These are phyloP conservation scores for Furcula furcula DNA, from an alignment of 2,888 invertebrate species.

Conservation along the genomic window DNA sequence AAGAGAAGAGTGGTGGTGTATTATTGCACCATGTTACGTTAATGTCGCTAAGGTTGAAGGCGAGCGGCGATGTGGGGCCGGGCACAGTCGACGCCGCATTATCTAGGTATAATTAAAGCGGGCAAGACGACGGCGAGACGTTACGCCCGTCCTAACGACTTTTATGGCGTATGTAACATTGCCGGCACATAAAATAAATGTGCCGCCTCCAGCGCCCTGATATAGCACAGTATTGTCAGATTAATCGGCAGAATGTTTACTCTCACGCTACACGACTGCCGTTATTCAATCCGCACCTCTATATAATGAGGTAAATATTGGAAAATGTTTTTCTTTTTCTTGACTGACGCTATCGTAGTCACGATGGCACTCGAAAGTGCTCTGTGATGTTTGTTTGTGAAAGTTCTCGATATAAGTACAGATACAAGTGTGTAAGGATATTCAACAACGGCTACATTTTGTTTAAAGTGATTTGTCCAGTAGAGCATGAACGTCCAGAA, in stretches of 20 bases:
- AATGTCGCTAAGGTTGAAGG: constrained; percentile 52
- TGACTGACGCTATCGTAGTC: constrained; percentile 27
- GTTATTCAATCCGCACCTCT: constrained; percentile 53
- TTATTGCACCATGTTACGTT: constrained; percentile 71
- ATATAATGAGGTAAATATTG: constrained; percentile 59
- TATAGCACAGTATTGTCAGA: constrained; percentile 70
- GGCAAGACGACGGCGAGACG: constrained; percentile 79
- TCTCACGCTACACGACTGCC: constrained; percentile 61
- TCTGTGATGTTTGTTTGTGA: constrained; percentile 26
- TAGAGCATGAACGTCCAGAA: too few species aligned
- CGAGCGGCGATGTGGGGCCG: constrained; percentile 38
- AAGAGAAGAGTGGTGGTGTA: constrained; percentile 57
- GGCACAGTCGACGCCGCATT: constrained; percentile 66
- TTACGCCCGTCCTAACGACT: constrained; percentile 79
- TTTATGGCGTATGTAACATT: constrained; percentile 82
- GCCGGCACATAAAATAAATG: constrained; percentile 80
- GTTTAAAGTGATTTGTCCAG: too few species aligned
- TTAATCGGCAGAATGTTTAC: constrained; percentile 79
- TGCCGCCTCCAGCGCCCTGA: constrained; percentile 70
- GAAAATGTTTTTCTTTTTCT: constrained; percentile 43
- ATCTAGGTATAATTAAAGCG: constrained; percentile 79
- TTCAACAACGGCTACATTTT: too few species aligned
- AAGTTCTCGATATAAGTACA: constrained; percentile 29
- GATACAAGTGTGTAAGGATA: too few species aligned
- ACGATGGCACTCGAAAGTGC: constrained; percentile 23